phyloP scores from a whole-genome alignment of 92 coral and sea anemone genomes.

The Pocillopora grandis region DNA sequence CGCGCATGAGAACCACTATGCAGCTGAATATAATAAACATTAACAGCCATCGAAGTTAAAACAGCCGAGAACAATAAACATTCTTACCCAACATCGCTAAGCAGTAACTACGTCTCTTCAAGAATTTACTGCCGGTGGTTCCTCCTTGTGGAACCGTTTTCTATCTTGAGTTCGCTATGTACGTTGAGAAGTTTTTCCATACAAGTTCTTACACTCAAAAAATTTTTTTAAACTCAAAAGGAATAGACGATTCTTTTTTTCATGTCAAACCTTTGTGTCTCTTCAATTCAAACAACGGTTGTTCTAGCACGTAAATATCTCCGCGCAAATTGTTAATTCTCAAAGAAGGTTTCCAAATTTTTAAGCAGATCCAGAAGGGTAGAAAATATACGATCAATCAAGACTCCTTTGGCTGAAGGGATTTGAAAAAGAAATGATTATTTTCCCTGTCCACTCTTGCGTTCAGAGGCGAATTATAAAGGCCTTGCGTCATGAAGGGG shows the following conservation, averaged over 20 bases:
- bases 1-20: neutral
- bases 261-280: neutral
- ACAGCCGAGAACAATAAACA: slow-evolving; percentile 24
- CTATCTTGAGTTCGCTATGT: neutral
- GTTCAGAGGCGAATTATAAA: slow-evolving; percentile 39
- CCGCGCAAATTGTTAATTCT: neutral
- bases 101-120: slow-evolving; percentile 24
- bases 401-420: neutral
- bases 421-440: neutral
- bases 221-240: neutral
- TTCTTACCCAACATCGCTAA: slow-evolving; percentile 22
- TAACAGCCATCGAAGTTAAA: slow-evolving; percentile 4
- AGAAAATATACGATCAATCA: neutral
- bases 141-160: neutral
- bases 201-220: neutral
- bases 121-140: slow-evolving; percentile 6
- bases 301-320: neutral
- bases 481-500: slow-evolving; percentile 53
- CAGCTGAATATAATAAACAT: slow-evolving; percentile 12
- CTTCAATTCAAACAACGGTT: neutral
- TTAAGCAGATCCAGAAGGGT: neutral
- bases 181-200: neutral
- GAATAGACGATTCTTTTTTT: neutral
- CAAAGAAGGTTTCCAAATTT: neutral
- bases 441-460: slow-evolving; percentile 32